Conservation (phyloP, 30 jellyfish, hydroid and myxozoan genomes). For the Aurelia aurita region DNA sequence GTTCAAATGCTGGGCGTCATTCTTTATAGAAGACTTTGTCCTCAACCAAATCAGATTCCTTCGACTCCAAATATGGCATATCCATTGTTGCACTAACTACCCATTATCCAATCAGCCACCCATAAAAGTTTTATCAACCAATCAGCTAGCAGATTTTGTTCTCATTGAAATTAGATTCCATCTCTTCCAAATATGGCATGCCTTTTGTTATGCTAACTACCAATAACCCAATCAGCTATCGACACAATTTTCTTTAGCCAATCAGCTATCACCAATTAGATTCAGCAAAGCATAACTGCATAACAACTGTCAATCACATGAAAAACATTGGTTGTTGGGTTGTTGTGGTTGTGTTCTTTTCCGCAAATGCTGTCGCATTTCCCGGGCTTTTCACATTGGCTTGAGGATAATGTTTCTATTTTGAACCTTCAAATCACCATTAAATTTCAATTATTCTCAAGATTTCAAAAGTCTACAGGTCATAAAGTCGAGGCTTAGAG, state of each 20-base stretch:
- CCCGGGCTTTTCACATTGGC: not conserved
- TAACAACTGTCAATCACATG: constrained; percentile 52
- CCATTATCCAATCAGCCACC: no score
- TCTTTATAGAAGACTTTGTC: constrained; percentile 22
- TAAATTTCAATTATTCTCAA: no score
- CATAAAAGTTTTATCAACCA: no score
- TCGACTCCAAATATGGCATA: constrained; percentile 23
- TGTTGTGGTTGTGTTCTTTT: constrained; percentile 42
- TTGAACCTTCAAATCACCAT: not conserved
- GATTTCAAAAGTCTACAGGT: no score
- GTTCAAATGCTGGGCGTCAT: constrained; percentile 54
- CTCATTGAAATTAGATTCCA: no score
- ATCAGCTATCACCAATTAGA: not conserved
- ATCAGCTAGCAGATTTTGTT: no score
- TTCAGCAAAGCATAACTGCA: not conserved
- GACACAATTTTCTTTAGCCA: constrained; percentile 16
- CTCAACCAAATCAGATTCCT: constrained; percentile 22
- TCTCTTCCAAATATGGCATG: constrained; percentile 4
- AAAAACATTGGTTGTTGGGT: not conserved
- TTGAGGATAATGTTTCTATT: not conserved
- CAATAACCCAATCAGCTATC: no score
- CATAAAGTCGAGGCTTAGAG: no score
- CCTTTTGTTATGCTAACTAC: constrained; percentile 33
- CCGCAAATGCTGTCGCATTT: not conserved
- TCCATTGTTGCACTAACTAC: no score